phyloP scores from a whole-genome alignment of 2,113 vertebrate species.

The Atlantisia rogersi region DNA sequence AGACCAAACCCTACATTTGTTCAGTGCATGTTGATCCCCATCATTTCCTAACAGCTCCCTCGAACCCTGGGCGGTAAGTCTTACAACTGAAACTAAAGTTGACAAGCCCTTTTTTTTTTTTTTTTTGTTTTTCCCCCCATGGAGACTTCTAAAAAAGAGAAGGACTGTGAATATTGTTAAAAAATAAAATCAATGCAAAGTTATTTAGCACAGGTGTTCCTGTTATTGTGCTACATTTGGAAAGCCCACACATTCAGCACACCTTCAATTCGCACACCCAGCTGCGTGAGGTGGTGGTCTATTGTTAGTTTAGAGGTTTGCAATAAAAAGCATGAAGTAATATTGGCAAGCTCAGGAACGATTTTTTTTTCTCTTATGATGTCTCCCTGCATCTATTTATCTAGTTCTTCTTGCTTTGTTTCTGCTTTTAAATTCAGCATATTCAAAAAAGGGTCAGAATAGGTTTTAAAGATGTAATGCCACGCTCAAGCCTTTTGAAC shows the following conservation, averaged over 20 bases:
- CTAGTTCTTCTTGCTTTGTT: constrained; percentile 14
- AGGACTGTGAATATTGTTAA: neutral
- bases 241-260: constrained; percentile 45
- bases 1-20: neutral
- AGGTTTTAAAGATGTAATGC: constrained; percentile 59
- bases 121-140: neutral
- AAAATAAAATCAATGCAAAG: constrained; percentile 11
- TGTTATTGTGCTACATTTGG: constrained; percentile 22
- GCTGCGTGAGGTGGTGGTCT: constrained; percentile 21
- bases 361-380: neutral
- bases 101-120: neutral
- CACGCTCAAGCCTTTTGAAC: constrained; percentile 28
- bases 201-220: constrained; percentile 50
- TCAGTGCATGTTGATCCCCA: neutral
- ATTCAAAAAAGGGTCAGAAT: constrained; percentile 62
- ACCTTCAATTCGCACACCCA: constrained; percentile 42
- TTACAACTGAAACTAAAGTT: neutral
- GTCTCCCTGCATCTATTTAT: constrained; percentile 56
- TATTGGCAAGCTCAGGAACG: constrained; percentile 46
- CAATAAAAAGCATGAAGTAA: constrained; percentile 51
- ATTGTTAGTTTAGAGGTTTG: constrained; percentile 59
- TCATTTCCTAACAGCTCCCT: neutral
- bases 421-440: constrained; percentile 55
- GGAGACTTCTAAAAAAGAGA: neutral
- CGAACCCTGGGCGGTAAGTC: neutral